phyloP scores from a whole-genome alignment of 2,797 vertebrate species.

The Artibeus lituratus region DNA sequence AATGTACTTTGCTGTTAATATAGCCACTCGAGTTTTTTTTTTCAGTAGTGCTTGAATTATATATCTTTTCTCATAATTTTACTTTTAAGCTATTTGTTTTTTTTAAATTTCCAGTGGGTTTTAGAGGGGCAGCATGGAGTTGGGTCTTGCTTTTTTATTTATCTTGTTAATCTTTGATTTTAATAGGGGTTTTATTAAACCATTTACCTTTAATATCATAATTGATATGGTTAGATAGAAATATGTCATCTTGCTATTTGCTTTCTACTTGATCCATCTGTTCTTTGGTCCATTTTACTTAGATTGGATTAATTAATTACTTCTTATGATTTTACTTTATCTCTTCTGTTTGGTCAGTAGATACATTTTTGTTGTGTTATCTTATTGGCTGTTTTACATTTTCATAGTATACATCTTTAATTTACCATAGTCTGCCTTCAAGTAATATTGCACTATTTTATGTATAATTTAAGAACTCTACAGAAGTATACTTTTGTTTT shows the following conservation, averaged over 20 bases:
- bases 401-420: not conserved
- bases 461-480: not conserved
- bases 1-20: not conserved
- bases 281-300: conserved; percentile 3
- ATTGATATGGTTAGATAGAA: not conserved
- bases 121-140: not conserved
- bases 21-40: not conserved
- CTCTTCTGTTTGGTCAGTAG: not conserved
- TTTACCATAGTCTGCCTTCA: not conserved
- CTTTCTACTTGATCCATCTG: not conserved
- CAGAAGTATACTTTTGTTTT: not conserved
- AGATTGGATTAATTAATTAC: not conserved
- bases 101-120: conserved; percentile 22
- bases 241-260: not conserved
- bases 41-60: not conserved
- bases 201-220: not conserved
- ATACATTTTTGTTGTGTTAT: not conserved
- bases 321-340: not conserved
- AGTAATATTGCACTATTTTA: not conserved
- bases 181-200: not conserved
- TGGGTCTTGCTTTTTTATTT: not conserved
- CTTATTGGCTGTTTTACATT: not conserved
- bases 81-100: not conserved
- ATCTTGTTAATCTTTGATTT: not conserved
- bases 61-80: not conserved